Conservation (phyloP, 2,113 vertebrate species). For the Notiomystis cincta region DNA sequence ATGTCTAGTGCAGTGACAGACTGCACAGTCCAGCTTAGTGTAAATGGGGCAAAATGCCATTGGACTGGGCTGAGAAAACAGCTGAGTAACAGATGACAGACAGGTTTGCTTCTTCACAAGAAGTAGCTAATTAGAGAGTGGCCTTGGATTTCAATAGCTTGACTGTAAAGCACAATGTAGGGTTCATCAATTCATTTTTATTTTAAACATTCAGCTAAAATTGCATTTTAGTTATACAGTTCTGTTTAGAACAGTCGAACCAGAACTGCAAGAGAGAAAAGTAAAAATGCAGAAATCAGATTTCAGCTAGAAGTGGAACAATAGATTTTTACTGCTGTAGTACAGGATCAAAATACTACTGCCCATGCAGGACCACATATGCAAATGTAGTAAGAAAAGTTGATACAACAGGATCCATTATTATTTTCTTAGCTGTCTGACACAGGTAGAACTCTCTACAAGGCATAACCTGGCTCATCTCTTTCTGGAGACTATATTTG, state of each 20-base stretch:
- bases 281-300: background rate
- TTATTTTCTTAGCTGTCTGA: constrained; percentile 16
- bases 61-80: background rate
- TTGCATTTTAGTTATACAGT: background rate
- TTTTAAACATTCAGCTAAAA: background rate
- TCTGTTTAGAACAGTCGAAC: background rate
- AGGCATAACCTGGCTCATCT: constrained; percentile 23
- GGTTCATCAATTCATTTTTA: background rate
- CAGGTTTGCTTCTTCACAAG: background rate
- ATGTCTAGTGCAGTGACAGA: background rate
- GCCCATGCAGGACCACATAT: background rate
- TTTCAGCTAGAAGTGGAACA: background rate
- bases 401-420: constrained; percentile 26
- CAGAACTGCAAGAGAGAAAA: background rate
- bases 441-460: constrained; percentile 23
- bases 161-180: background rate
- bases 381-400: background rate
- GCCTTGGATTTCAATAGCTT: background rate
- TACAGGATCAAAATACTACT: background rate
- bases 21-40: background rate
- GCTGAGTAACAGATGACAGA: background rate
- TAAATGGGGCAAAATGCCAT: background rate
- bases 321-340: background rate
- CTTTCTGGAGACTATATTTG: constrained; percentile 18
- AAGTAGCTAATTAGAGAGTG: background rate